Conservation (phyloP, 2,888 invertebrate genomes). For the Rosalia funebris region DNA sequence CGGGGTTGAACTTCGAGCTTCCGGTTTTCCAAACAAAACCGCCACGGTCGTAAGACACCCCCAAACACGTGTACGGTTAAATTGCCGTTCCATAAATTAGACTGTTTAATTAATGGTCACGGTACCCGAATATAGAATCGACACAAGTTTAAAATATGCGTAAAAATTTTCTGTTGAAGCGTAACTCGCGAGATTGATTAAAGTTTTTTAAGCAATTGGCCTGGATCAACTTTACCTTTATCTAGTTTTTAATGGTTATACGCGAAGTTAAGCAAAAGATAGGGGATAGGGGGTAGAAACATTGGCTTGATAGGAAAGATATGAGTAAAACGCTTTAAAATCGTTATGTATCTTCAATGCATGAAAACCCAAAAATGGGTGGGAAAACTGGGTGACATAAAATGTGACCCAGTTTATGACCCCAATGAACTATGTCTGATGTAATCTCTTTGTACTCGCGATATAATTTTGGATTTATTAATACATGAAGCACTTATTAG, state of each 20-base stretch:
- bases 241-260: too few relatives aligned
- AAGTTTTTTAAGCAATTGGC: too few relatives aligned
- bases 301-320: neutral
- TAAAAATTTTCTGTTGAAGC: neutral
- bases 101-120: constrained; percentile 19
- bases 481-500: too few relatives aligned
- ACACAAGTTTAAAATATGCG: neutral
- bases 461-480: neutral
- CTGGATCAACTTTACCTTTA: too few relatives aligned
- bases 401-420: neutral
- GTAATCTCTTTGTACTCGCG: neutral
- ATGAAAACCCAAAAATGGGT: too few relatives aligned
- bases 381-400: too few relatives aligned
- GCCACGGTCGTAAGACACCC: constrained; percentile 45
- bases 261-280: too few relatives aligned
- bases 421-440: too few relatives aligned
- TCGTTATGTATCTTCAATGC: neutral
- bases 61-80: constrained; percentile 46
- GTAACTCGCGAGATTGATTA: neutral
- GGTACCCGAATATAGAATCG: neutral
- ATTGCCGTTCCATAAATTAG: constrained; percentile 35
- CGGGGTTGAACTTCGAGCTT: constrained; percentile 43
- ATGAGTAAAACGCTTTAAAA: neutral
- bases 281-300: too few relatives aligned
- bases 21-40: constrained; percentile 45